Evolutionary conservation across 2,113 vertebrate genomes (phyloP).

Genomic region (Tauraco erythrolophus): DNA sequence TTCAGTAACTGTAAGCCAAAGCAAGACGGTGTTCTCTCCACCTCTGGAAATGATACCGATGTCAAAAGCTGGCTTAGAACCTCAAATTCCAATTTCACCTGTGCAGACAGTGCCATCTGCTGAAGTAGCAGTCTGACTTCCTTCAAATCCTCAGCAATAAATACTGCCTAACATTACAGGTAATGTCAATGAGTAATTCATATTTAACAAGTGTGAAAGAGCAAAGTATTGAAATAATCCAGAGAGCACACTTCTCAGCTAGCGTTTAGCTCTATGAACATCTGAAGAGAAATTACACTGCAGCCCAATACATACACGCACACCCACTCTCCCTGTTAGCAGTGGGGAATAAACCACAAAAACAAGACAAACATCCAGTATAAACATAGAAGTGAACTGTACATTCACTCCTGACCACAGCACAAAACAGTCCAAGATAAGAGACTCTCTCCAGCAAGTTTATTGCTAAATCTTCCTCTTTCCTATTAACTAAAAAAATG

Average conservation of each 20-base stretch:
- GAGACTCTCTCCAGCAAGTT: neutral
- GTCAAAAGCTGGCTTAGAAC: neutral
- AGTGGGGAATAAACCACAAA: neutral
- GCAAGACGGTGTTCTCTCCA: neutral
- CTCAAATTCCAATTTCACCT: neutral
- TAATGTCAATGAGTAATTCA: neutral
- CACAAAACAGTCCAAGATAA: neutral
- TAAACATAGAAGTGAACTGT: neutral
- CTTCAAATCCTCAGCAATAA: neutral
- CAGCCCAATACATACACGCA: neutral
- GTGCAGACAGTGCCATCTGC: neutral
- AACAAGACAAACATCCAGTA: neutral
- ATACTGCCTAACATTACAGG: neutral
- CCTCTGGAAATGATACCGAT: neutral
- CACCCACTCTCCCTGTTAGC: neutral
- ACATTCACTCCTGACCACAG: neutral
- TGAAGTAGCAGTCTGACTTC: neutral
- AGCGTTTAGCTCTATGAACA: neutral
- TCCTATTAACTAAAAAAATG: neutral
- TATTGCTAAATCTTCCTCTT: neutral
- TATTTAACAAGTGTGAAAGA: neutral
- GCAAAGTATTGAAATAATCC: neutral
- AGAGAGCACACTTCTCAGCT: neutral
- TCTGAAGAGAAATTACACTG: neutral
- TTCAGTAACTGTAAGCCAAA: neutral